phyloP scores from a whole-genome alignment of 2,113 vertebrate genomes.

The Notothenia coriiceps region DNA sequence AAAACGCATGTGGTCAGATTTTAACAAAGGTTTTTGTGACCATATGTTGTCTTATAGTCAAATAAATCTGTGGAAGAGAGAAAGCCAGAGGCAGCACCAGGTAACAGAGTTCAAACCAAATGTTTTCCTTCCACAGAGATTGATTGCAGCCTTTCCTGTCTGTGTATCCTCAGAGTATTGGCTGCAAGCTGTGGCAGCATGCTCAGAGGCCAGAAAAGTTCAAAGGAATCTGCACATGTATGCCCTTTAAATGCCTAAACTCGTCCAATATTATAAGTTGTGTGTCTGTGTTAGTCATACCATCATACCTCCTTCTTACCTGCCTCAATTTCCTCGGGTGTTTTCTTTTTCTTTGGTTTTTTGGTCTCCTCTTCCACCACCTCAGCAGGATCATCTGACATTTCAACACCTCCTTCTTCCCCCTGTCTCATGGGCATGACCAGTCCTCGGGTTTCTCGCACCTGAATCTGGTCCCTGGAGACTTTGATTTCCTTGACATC shows the following conservation, averaged over 20 bases:
- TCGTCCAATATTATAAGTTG: not conserved
- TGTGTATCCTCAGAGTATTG: constrained; percentile 23
- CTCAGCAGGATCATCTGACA: constrained; percentile 67
- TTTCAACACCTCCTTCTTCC: constrained; percentile 22
- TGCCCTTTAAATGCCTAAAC: not conserved
- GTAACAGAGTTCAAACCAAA: constrained; percentile 49
- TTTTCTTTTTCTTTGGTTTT: constrained; percentile 83
- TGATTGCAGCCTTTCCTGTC: constrained; percentile 50
- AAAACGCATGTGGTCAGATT: not conserved
- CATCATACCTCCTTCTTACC: constrained; percentile 67
- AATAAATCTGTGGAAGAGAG: not conserved
- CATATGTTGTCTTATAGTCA: too few relatives aligned
- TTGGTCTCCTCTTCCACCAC: constrained; percentile 42
- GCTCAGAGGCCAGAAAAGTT: constrained; percentile 7
- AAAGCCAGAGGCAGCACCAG: not conserved
- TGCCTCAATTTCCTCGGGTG: constrained; percentile 81
- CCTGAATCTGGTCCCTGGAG: constrained; percentile 32
- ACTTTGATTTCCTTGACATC: constrained; percentile 9
- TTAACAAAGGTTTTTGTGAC: not conserved
- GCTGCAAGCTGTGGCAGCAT: constrained; percentile 14
- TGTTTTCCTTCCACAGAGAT: constrained; percentile 30
- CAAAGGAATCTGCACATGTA: not conserved
- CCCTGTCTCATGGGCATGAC: constrained; percentile 8
- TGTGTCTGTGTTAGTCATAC: not conserved
- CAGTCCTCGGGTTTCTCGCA: constrained; percentile 24